Conservation (phyloP, 2,113 vertebrate species). For the Seriola quinqueradiata region DNA sequence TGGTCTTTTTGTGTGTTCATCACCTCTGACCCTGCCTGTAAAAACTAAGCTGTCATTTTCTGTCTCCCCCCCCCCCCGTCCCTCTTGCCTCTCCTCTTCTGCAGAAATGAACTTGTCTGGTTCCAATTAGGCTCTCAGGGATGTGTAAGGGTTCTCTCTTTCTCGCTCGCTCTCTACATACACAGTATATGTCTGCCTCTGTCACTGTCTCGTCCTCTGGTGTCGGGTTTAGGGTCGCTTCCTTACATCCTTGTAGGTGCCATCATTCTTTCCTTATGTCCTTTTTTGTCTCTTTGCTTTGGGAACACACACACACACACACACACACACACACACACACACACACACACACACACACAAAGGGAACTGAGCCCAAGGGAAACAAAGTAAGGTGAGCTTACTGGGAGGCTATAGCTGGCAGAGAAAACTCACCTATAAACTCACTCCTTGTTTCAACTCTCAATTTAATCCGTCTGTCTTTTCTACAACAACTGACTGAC, state of each 20-base stretch:
- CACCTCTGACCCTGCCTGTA: slow-evolving; percentile 31
- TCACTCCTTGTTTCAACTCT: slow-evolving; percentile 6
- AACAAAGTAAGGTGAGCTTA: slow-evolving; percentile 37
- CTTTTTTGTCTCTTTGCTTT: slow-evolving; percentile 9
- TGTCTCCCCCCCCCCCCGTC: neutral
- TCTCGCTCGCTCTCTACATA: slow-evolving; percentile 1
- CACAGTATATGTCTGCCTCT: neutral
- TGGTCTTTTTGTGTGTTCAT: slow-evolving; percentile 12
- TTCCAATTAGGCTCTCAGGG: slow-evolving; percentile 74
- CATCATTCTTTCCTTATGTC: slow-evolving; percentile 37
- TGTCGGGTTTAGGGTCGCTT: slow-evolving; percentile 7
- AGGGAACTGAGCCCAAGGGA: slow-evolving; percentile 33
- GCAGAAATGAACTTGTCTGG: slow-evolving; percentile 60
- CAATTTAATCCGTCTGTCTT: neutral
- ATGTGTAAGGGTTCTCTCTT: slow-evolving; percentile 42
- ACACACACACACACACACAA: slow-evolving; percentile 10
- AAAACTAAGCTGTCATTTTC: slow-evolving; percentile 22
- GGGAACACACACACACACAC: slow-evolving; percentile 21
- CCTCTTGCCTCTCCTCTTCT: slow-evolving; percentile 12
- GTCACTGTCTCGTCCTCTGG: slow-evolving; percentile 6
- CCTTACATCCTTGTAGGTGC: slow-evolving; percentile 1
- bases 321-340: slow-evolving; percentile 19
- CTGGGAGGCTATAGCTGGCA: slow-evolving; percentile 13
- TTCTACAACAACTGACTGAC: slow-evolving; percentile 5
- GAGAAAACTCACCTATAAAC: slow-evolving; percentile 5